phyloP scores from a whole-genome alignment of 2,797 vertebrate genomes.

The Lepus townsendii region DNA sequence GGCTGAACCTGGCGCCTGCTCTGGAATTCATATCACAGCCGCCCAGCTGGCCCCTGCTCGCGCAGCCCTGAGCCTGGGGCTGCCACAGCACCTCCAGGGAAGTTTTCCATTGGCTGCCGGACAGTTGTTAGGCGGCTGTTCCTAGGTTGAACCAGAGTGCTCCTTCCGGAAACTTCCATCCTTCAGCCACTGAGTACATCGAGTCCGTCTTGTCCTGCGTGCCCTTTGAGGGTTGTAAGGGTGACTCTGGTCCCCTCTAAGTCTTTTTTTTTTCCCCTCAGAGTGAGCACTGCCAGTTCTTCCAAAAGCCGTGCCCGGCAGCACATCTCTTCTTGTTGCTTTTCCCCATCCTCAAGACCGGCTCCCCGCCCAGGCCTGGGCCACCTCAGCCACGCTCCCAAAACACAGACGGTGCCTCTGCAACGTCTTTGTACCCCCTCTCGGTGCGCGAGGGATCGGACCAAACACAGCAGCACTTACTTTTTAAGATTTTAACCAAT shows the following conservation, averaged over 20 bases:
- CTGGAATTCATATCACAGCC: constrained; percentile 59
- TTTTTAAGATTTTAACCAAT: not conserved
- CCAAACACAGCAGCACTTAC: not conserved
- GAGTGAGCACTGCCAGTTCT: constrained; percentile 7
- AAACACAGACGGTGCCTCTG: not conserved
- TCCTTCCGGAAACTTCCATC: constrained; percentile 64
- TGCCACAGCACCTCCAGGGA: constrained; percentile 56
- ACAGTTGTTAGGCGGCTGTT: not conserved
- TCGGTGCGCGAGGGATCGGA: not conserved
- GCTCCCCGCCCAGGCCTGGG: not conserved
- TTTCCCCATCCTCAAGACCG: constrained; percentile 3
- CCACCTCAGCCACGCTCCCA: not conserved
- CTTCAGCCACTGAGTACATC: constrained; percentile 28
- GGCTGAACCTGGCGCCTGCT: constrained; percentile 13
- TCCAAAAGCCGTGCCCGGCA: not conserved
- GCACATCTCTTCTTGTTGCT: not conserved
- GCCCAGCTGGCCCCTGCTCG: constrained; percentile 5
- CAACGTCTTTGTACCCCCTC: not conserved
- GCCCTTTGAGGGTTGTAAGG: constrained; percentile 12
- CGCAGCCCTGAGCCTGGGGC: not conserved
- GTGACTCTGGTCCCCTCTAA: not conserved
- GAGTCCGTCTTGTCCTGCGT: not conserved
- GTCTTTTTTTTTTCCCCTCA: not conserved
- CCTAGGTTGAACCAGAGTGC: constrained; percentile 36
- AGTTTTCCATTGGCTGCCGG: constrained; percentile 43